Evolutionary conservation across 2,888 invertebrate species (phyloP), one percentile per base, ranked within the genome.

Genomic region (Xanthostigma xanthostigma): DNA sequence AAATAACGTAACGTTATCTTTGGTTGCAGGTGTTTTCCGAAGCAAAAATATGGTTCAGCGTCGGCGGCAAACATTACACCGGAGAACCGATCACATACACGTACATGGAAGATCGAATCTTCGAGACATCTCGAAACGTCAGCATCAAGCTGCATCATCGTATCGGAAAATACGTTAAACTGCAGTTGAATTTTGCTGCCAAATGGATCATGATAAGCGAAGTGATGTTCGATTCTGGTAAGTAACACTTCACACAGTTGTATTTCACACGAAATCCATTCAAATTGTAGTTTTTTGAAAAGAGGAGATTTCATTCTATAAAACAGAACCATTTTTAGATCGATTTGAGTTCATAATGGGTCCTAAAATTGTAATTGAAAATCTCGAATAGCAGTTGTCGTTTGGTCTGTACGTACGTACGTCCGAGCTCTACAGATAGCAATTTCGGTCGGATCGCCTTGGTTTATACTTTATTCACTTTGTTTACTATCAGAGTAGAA

Each of bases 181-280:
- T 85, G 56, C 77, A 83, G 58, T 73, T 92, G 46, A 75, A 75
- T 55, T 92, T 91, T 64, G 83, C 87, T 3, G 77, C 85, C 12
- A 74, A 81, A 48, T 93, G 93, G 92, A 81, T 93, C 57, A 80
- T 93, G 69, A 77, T 94, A 60, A 90, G 90, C 66, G 93, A 94
- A 69, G 75, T 93, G 53, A 79, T 84, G 49, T 93, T 93, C 65
- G 83, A 84, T 58, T 91, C 91, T 27, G 80, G 81, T 81, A 53
- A 71, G 72, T 67, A 46, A n/a, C 17, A 27, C 12, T n/a, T 14
- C 3, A 27, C 27, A 6, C 4, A 17, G 2, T 17, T 17, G 4
- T 17, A 17, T 17, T 17, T 17, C 4, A n/a, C n/a, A n/a, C n/a
- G n/a, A n/a, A n/a, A n/a, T n/a, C n/a, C n/a, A n/a, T n/a, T n/a